Conservation (phyloP, 2,797 vertebrate genomes). For the Crax fasciolata region DNA sequence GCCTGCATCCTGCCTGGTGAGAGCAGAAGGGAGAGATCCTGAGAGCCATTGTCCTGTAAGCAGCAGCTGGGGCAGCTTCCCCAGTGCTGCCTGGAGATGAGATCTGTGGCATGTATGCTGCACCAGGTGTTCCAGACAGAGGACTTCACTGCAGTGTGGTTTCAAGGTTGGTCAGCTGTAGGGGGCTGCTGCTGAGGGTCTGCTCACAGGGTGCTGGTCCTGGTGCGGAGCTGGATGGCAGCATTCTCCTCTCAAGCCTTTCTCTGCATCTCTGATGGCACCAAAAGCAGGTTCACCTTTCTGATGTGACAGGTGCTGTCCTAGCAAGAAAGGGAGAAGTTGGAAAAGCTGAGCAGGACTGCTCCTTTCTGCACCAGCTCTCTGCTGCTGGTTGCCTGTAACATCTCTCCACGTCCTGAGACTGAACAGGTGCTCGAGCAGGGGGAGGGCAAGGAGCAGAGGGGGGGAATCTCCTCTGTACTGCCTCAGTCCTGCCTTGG, state of each 20-base stretch:
- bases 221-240: neutral
- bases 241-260: neutral
- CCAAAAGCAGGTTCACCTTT: neutral
- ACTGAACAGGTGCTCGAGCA: neutral
- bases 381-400: neutral
- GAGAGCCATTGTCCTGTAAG: neutral
- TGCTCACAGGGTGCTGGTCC: neutral
- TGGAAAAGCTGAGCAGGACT: no score
- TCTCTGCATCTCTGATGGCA: neutral
- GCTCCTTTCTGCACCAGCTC: no score
- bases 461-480: neutral
- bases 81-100: neutral
- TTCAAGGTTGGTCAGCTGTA: neutral
- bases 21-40: neutral
- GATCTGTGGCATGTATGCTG: neutral
- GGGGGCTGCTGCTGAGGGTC: neutral
- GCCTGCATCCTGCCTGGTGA: neutral
- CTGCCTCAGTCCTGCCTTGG: neutral
- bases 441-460: neutral
- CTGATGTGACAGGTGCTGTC: neutral
- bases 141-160: neutral
- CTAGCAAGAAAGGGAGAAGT: neutral
- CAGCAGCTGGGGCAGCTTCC: fast-evolving
- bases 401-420: neutral
- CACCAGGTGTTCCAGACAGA: neutral